Percentiles rank a stretch among this genome's conserved stretches.
Evolutionary conservation across 2,113 vertebrate species (phyloP).

Genomic region (Amblyopsis rosae): DNA sequence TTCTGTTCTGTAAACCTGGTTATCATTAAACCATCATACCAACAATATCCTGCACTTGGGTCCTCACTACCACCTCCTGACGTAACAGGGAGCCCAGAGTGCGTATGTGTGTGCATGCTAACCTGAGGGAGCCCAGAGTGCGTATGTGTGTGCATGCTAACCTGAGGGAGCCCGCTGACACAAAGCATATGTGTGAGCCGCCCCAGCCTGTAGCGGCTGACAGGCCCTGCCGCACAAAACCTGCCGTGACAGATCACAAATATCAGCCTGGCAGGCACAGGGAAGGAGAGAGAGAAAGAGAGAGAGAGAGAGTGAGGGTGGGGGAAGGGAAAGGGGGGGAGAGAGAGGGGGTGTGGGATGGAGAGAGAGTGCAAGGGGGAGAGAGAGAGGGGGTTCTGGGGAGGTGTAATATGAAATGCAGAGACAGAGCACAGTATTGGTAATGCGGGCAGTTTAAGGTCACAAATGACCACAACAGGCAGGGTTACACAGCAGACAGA

Average conservation of each 20-base stretch:
- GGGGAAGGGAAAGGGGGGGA: conserved; percentile 4
- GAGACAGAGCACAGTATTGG: conserved; percentile 5
- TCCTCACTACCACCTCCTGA: too few species aligned
- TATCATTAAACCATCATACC: too few species aligned
- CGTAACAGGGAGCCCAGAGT: too few species aligned
- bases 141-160: conserved; percentile 29
- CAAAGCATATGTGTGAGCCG: conserved; percentile 61
- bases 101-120: too few species aligned
- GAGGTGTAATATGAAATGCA: conserved; percentile 15
- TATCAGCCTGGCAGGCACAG: conserved; percentile 43
- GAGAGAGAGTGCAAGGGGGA: too few species aligned
- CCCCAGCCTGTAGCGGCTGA: conserved; percentile 33
- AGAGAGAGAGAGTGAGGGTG: background rate
- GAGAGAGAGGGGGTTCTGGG: too few species aligned
- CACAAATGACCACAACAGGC: conserved; percentile 17
- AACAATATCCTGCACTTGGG: too few species aligned
- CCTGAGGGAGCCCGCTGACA: conserved; percentile 56
- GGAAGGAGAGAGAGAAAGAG: background rate
- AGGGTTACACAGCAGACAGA: conserved; percentile 22
- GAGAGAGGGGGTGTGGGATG: background rate
- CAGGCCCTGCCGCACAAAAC: conserved; percentile 52
- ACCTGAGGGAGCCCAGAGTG: conserved; percentile 17
- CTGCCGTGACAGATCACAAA: conserved; percentile 66
- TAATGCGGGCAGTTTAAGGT: conserved; percentile 36
- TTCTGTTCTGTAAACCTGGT: too few species aligned